Conservation (phyloP, 2,797 vertebrate species). For the Intellagama lesueurii region DNA sequence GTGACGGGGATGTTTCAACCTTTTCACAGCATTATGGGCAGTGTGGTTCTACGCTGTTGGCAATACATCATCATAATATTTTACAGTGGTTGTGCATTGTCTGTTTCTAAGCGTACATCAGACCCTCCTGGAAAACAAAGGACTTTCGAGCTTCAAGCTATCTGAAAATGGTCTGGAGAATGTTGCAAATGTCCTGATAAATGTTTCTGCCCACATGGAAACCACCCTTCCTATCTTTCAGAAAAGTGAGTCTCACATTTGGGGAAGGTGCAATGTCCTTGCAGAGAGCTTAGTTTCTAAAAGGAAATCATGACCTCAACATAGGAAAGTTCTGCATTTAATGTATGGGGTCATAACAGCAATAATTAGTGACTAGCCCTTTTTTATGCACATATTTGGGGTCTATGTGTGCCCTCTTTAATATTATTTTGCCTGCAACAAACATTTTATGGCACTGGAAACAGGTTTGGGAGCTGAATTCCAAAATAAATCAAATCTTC, state of each 20-base stretch:
- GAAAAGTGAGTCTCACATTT: background rate
- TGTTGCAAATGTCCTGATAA: background rate
- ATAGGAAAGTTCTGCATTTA: background rate
- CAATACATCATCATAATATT: background rate
- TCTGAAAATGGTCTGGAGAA: background rate
- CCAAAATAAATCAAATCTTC: conserved; percentile 4
- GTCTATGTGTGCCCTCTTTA: background rate
- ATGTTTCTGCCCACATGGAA: background rate
- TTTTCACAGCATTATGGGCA: background rate
- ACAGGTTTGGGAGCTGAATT: background rate
- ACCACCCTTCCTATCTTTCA: background rate
- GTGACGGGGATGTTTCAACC: background rate
- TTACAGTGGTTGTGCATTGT: background rate
- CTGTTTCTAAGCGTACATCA: background rate
- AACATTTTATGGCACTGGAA: background rate
- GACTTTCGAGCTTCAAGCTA: background rate
- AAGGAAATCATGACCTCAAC: background rate
- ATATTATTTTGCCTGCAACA: background rate
- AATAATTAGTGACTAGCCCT: background rate
- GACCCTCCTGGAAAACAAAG: background rate
- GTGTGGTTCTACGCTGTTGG: background rate
- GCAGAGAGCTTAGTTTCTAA: background rate
- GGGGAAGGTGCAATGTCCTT: background rate
- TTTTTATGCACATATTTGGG: background rate
- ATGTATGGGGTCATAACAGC: background rate